Percentiles rank a stretch among this genome's conserved stretches.
Conservation (phyloP, 2,113 vertebrate genomes). For the Echinops telfairi region DNA sequence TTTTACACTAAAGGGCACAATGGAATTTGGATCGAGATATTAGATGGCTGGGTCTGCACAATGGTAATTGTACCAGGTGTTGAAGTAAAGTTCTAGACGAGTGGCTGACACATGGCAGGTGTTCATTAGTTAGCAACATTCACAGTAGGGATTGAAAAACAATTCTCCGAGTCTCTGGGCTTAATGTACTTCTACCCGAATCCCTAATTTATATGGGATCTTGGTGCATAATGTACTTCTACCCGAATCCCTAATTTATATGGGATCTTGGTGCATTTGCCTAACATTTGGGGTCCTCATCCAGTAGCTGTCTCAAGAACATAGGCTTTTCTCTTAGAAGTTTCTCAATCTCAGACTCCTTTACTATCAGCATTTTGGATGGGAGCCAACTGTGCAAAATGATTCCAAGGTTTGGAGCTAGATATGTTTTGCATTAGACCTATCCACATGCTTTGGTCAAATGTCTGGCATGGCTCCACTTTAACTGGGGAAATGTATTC, state of each 20-base stretch:
- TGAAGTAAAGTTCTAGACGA: not conserved
- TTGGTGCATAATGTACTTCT: not conserved
- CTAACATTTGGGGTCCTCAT: not conserved
- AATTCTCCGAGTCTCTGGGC: not conserved
- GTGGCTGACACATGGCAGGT: not conserved
- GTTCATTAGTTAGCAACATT: not conserved
- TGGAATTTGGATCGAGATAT: not conserved
- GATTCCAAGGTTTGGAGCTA: not conserved
- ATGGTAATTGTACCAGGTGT: not conserved
- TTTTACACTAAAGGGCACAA: not conserved
- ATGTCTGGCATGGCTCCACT: not conserved
- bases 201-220: too few species aligned
- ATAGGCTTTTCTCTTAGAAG: accelerated
- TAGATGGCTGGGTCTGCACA: not conserved
- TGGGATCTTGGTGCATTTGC: accelerated
- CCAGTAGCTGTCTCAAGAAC: not conserved
- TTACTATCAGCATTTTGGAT: not conserved
- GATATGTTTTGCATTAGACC: not conserved
- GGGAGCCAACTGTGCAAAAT: not conserved
- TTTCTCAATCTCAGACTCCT: not conserved
- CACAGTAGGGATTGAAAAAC: not conserved
- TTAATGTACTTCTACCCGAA: too few species aligned
- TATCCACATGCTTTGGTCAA: not conserved
- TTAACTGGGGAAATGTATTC: not conserved
- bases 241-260: not conserved